Evolutionary conservation across 2,113 vertebrate species (phyloP).

Genomic region (Formicarius rufipectus): DNA sequence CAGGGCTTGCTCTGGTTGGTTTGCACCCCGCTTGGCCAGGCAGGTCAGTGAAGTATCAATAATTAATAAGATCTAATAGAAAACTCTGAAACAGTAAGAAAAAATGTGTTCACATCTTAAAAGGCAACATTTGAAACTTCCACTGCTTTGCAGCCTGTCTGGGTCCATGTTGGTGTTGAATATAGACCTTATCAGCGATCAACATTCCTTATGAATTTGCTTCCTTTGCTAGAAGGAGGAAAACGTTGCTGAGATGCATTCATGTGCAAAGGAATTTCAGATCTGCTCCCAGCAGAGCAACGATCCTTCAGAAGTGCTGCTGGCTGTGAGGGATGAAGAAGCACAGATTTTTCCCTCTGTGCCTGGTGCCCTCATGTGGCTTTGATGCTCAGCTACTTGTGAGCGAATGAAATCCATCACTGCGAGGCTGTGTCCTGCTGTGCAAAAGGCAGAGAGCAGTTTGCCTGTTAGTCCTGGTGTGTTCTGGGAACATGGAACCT

Average conservation of each 20-base stretch:
- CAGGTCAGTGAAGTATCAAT: not conserved
- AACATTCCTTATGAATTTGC: not conserved
- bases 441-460: not conserved
- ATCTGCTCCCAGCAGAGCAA: not conserved
- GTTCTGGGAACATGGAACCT: not conserved
- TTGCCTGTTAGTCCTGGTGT: not conserved
- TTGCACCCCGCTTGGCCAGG: not conserved
- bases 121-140: not conserved
- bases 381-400: slow-evolving; percentile 43
- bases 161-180: not conserved
- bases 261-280: not conserved
- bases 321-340: not conserved
- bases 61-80: not conserved
- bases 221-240: not conserved
- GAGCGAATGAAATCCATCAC: not conserved
- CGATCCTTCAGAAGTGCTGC: not conserved
- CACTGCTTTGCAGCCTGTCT: not conserved
- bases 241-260: not conserved
- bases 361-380: slow-evolving; percentile 69
- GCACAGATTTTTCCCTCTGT: slow-evolving; percentile 50
- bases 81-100: not conserved
- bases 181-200: not conserved
- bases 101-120: not conserved
- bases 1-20: not conserved
- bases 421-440: not conserved